phyloP scores from a whole-genome alignment of 2,113 vertebrate species.

The Chaetops frenatus region DNA sequence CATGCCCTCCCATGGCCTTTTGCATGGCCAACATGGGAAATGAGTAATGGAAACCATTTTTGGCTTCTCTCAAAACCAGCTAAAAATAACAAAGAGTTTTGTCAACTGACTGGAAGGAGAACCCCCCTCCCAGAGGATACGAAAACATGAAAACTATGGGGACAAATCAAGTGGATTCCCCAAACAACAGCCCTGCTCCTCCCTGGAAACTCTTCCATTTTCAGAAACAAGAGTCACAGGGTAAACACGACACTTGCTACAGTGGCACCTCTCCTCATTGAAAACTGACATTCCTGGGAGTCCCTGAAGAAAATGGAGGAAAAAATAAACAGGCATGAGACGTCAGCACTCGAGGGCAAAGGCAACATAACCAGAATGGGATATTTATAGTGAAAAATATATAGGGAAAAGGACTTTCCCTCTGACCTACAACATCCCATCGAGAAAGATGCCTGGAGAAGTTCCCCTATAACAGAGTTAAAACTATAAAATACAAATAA shows the following conservation, averaged over 20 bases:
- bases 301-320: constrained; percentile 27
- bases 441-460: constrained; percentile 23
- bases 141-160: constrained; percentile 29
- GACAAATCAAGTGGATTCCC: constrained; percentile 58
- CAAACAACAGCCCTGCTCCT: background rate
- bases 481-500: constrained; percentile 16
- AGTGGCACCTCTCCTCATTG: constrained; percentile 14
- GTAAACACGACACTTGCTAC: constrained; percentile 30
- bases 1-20: background rate
- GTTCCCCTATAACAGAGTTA: background rate
- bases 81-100: constrained; percentile 52
- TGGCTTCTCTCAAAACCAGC: constrained; percentile 22
- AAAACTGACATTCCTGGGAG: constrained; percentile 56
- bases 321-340: constrained; percentile 36
- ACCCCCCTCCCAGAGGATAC: background rate
- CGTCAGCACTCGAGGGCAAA: constrained; percentile 37
- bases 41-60: constrained; percentile 36
- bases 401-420: constrained; percentile 58
- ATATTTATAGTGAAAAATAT: constrained; percentile 62
- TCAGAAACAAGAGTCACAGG: constrained; percentile 44
- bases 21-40: constrained; percentile 19
- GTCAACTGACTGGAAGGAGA: constrained; percentile 3
- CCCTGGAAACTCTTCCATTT: constrained; percentile 42
- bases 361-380: constrained; percentile 47
- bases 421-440: constrained; percentile 45